phyloP scores from a whole-genome alignment of 2,113 vertebrate genomes.

The Nothoprocta perdicaria region DNA sequence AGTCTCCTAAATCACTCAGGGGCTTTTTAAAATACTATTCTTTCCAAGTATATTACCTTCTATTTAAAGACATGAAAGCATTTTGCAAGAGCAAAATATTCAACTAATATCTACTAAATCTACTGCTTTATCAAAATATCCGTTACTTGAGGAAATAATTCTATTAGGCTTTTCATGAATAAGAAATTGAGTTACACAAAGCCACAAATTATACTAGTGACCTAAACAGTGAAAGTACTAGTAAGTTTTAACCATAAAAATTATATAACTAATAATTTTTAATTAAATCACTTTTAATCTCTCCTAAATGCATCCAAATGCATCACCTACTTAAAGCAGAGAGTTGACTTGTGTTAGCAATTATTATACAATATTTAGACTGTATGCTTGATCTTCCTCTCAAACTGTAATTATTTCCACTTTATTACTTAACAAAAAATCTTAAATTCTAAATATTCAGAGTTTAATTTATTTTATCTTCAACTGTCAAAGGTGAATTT shows the following conservation, averaged over 20 bases:
- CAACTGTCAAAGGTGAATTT: not conserved
- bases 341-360: not conserved
- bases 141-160: not conserved
- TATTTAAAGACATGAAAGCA: not conserved
- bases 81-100: not conserved
- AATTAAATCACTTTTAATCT: not conserved
- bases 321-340: not conserved
- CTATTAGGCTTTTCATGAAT: not conserved
- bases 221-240: not conserved
- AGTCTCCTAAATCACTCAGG: not conserved
- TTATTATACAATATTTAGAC: not conserved
- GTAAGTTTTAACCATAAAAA: not conserved
- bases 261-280: too few relatives aligned
- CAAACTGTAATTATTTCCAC: not conserved
- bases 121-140: not conserved
- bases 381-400: not conserved
- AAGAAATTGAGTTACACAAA: not conserved
- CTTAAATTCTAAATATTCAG: constrained; percentile 7
- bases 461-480: constrained; percentile 26
- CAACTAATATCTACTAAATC: too few relatives aligned
- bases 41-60: not conserved
- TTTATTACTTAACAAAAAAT: not conserved
- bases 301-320: not conserved
- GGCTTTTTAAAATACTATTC: not conserved
- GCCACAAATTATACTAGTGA: not conserved